Conservation (phyloP, 2,888 invertebrate species). For the Sipha maydis region DNA sequence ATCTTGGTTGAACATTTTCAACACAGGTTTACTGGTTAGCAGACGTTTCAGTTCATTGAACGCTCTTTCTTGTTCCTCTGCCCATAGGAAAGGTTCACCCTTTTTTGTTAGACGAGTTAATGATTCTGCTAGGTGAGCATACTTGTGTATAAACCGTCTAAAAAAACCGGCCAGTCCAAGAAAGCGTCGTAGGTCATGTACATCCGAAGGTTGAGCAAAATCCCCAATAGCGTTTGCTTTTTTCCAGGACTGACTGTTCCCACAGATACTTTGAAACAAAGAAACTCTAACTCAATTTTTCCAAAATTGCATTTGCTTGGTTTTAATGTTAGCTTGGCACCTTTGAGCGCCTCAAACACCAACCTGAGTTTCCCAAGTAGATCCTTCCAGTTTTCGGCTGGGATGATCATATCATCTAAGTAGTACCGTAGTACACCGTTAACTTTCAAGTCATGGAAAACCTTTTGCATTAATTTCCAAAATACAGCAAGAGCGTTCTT, state of each 20-base stretch:
- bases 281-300: conserved; percentile 60
- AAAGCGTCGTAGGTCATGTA: not conserved
- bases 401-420: conserved; percentile 66
- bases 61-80: not conserved
- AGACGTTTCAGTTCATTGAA: conserved; percentile 14
- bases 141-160: conserved; percentile 45
- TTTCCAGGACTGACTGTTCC: conserved; percentile 33
- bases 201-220: conserved; percentile 11
- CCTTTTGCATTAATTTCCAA: not conserved
- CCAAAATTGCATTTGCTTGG: conserved; percentile 59
- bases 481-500: no score
- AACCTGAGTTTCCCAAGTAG: conserved; percentile 65
- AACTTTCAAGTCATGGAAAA: conserved; percentile 65
- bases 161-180: conserved; percentile 30
- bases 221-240: conserved; percentile 56
- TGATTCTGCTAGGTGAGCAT: conserved; percentile 36
- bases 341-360: conserved; percentile 45
- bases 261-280: conserved; percentile 33
- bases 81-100: not conserved
- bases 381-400: conserved; percentile 63
- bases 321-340: no score
- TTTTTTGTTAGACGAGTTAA: not conserved
- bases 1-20: conserved; percentile 49
- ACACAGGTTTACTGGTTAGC: conserved; percentile 17
- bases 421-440: conserved; percentile 64